Base-by-base conservation (phyloP, 2,113 vertebrate genomes). In the Vidua macroura region DNA sequence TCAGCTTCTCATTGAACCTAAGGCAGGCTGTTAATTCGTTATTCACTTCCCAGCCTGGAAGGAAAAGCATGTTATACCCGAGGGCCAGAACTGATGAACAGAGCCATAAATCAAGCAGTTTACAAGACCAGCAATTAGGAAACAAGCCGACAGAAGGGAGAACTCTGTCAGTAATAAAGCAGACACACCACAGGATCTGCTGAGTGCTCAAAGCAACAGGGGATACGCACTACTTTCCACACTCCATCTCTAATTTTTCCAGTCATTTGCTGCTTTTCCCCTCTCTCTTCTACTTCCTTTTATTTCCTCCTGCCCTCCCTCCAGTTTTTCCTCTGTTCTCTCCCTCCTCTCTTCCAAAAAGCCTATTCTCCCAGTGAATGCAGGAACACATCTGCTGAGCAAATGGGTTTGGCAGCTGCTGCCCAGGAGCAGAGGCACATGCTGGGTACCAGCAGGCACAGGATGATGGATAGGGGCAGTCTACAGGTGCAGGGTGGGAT, bases 41-140 rank as follows among this genome's bases (percentile, higher is more conserved):
- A 96, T 97, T 96, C 97, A 83, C 96, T 98, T 97, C 95, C 88
- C 92, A 95, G 92, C 90, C 97, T 97, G 93, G 96, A 97, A 97
- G 96, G 96, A 94, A 95, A 97, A 97, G 96, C 66, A 28, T 96
- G 96, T 91, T 96, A 92, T 94, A 97, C 97, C 97, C 88, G 6
- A 93, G 97, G 96, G 96, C 93, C 95, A 95, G 93, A 77, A 33
- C 62, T 79, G 95, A 97, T 93, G 93, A 98, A 94, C 76, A 74
- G 72, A 89, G 96, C 86, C 96, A 97, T 98, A 98, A 98, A 98
- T 98, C 98, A 98, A 49, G n/a, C 93, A 76, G 93, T 97, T 98
- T 98, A 97, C 96, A 96, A 97, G 92, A 86, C 95, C 90, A 73
- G 95, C 95, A 88, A 97, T 97, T 96, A 98, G 96, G 97, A 97